Conservation (phyloP, 2,797 vertebrate species). For the Martes flavigula region DNA sequence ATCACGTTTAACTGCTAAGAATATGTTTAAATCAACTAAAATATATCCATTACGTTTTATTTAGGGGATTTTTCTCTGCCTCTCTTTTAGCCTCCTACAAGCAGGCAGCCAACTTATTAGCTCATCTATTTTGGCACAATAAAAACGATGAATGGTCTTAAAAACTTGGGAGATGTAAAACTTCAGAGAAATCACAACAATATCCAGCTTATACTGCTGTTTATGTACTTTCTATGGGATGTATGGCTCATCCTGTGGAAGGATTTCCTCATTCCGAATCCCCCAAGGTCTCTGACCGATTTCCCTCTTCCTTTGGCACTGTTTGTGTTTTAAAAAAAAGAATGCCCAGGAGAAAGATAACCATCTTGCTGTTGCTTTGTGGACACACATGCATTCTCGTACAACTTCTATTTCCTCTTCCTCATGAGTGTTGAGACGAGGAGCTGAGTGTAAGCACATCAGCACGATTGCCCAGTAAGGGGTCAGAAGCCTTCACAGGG, state of each 20-base stretch:
- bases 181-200: conserved; percentile 35
- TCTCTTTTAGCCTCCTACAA: conserved; percentile 60
- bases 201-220: background rate
- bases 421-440: conserved; percentile 26
- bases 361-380: conserved; percentile 32
- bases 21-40: conserved; percentile 54
- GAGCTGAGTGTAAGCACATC: background rate
- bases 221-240: conserved; percentile 67
- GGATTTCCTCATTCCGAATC: conserved; percentile 71
- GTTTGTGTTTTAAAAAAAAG: conserved; percentile 65
- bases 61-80: conserved; percentile 39
- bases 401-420: conserved; percentile 33
- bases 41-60: conserved; percentile 54
- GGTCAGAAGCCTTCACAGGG: conserved; percentile 36
- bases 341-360: conserved; percentile 61
- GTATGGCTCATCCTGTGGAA: conserved; percentile 65
- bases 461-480: conserved; percentile 59
- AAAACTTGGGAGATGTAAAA: conserved; percentile 47
- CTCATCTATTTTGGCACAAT: conserved; percentile 67
- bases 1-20: conserved; percentile 54
- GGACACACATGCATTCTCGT: background rate
- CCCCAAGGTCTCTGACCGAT: conserved; percentile 32
- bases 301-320: conserved; percentile 59
- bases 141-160: conserved; percentile 38
- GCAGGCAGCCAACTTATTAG: conserved; percentile 61